Base-by-base conservation (phyloP, 2,113 vertebrate species). In the Lepisosteus osseus region DNA sequence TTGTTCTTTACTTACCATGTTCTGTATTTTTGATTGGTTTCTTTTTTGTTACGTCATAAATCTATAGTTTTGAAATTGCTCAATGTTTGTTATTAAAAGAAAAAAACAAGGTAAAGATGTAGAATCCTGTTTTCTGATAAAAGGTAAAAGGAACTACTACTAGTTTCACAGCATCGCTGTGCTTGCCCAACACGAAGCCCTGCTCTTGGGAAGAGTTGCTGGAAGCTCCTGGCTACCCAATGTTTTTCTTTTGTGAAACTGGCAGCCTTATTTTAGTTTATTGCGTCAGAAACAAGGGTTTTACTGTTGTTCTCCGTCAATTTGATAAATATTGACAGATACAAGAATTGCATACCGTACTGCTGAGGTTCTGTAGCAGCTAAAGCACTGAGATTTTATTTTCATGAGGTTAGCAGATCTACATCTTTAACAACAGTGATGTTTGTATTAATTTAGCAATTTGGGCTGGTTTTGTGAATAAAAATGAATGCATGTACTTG, bases 381-480 rank as follows among this genome's bases (percentile, higher is more conserved):
- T 51, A 88, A 90, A 83, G 87, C 90, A 90, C 90, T 90, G 90
- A 89, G 76, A 51, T 72, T 78, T 80, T 81, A 62, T 77, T 82
- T 81, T 77, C 79, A 80, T 88, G 85, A 87, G 79, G 83, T 90
- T 88, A 86, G 85, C 86, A 87, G 84, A 92, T 87, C 92, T 92
- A 87, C 92, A 94, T 91, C 94, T 94, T 93, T 94, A 92, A 88
- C 84, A 92, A 94, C 93, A 92, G 90, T 94, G 89, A 95, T 97
- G 94, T 98, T 97, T 98, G 96, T 97, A 96, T 96, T 96, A 91
- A 95, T 97, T 95, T 97, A 97, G 95, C 94, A 87, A 94, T 94
- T 94, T 95, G 93, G 94, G 95, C 94, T 95, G 95, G 85, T 95
- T 97, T 97, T 97, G 96, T 98, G 96, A 98, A 98, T 98, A 98